Conservation (phyloP, 2,797 vertebrate genomes). For the Sebastes paucispinis region DNA sequence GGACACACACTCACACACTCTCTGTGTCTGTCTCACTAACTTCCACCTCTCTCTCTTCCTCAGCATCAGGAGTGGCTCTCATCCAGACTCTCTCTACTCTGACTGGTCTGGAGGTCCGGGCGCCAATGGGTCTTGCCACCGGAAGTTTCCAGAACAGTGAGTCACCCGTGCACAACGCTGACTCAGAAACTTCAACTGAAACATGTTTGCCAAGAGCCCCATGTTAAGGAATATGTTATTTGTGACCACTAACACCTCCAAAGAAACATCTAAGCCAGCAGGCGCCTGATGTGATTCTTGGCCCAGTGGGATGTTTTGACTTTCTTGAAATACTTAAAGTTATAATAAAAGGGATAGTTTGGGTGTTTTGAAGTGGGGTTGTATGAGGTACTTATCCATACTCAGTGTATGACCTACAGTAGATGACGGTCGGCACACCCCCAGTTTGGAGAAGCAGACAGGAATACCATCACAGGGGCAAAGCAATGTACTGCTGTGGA, state of each 20-base stretch:
- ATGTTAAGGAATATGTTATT: neutral
- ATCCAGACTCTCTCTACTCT: constrained; percentile 82
- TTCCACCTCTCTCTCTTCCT: neutral
- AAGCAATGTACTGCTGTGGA: no score
- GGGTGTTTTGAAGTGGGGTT: no score
- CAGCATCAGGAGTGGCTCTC: constrained; percentile 83
- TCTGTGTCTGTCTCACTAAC: neutral
- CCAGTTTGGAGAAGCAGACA: no score
- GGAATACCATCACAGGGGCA: rapidly evolving
- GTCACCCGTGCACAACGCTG: constrained; percentile 36
- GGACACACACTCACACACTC: neutral
- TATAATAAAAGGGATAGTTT: neutral
- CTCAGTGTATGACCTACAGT: no score
- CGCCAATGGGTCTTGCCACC: constrained; percentile 83
- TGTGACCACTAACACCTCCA: neutral
- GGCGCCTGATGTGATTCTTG: neutral
- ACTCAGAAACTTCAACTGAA: neutral
- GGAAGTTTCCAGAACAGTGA: constrained; percentile 89
- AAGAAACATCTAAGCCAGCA: neutral
- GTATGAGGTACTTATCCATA: no score
- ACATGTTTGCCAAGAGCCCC: neutral
- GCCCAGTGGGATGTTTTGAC: neutral
- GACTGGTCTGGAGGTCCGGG: constrained; percentile 81
- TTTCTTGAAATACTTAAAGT: neutral
- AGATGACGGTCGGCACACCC: no score